Evolutionary conservation across 1,140 invertebrate species (phyloP), one percentile per base, ranked within the genome.

Genomic region (Branchinecta lynchi): DNA sequence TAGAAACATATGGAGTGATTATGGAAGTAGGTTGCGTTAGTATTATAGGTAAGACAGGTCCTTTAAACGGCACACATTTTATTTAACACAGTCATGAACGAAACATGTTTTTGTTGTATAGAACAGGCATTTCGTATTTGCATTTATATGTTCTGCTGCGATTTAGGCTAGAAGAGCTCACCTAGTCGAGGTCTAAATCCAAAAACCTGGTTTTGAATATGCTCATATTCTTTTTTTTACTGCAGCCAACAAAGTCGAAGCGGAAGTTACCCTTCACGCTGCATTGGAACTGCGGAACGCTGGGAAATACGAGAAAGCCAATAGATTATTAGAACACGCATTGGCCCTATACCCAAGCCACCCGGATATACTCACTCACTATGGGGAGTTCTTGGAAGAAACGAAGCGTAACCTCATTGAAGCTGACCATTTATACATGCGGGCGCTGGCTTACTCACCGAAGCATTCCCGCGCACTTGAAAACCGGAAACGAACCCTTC

Each of bases 321-420:
- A 87, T 7, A 92, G 92, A 78, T 77, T 96, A 32, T 92, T 94
- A 75, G 86, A 90, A 78, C 93, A 97, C 79, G 93, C 94, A 0
- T 83, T 92, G 43, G 88, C 90, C 0, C 79, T 97, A 32, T 89
- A 92, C 17, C 94, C 96, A 0, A 85, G 87, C 73, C 90, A 97
- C 81, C 89, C 93, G 1, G 93, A 97, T 75, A 86, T 97, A 66
- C 79, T 98, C 10, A 92, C 90, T 74, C 85, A 89, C 73, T 97
- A 93, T 79, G 95, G 95, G 43, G 92, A 97, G 79, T 95, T 95
- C 79, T 78, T 96, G 43, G 94, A 98, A 79, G 84, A 88, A 69
- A 86, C 87, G 17, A 84, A 90, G 73, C 85, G 90, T 44, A 90
- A 98, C 80, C 80, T 96, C 32, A 83, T 96, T 2, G 84, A 85